Base-by-base conservation (phyloP, 2,113 vertebrate species). In the Barnardius zonarius region DNA sequence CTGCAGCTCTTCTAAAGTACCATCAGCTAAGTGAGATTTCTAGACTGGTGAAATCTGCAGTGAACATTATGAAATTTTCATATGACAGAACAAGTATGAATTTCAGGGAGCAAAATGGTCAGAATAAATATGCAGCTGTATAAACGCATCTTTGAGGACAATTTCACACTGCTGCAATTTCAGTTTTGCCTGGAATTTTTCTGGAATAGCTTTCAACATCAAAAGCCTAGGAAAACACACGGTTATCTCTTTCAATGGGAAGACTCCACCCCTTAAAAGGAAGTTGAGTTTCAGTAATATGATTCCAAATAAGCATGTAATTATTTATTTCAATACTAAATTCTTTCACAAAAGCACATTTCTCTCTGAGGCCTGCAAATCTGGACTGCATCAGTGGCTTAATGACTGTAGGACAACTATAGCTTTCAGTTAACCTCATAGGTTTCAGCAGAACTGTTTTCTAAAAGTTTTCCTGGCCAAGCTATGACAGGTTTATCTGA, bases 171-270 rank as follows among this genome's bases (percentile, higher is more conserved):
- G 23, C 90, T 49, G 67, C 76, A 83, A 82, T 77, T 96, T 80
- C 63, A 82, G 24, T 73, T 95, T 92, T 85, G 67, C 95, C 44
- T 85, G 44, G 63, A 85, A 67, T 91, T 93, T 92, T 95, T 83
- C 62, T 91, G 75, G 87, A 90, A 70, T 91, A 61, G 28, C 25
- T 97, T 93, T 92, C 88, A 86, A 86, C 79, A 92, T 93, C 94
- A 94, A 93, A 97, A 94, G 68, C 69, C 2, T 62, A n/a, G 41
- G 75, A 70, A 90, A 88, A 49, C 41, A 75, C 76, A 11, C 59
- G 31, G 80, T 90, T 93, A 86, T 83, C 37, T 92, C 33, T 77
- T 94, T 93, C 41, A 80, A 6, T 57, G 39, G 51, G 67, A 85
- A 88, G 64, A 49, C 64, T 83, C 49, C 24, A 59, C 49, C 59